Evolutionary conservation across 1,140 invertebrate species (phyloP).

Genomic region (Diabrotica undecimpunctata): DNA sequence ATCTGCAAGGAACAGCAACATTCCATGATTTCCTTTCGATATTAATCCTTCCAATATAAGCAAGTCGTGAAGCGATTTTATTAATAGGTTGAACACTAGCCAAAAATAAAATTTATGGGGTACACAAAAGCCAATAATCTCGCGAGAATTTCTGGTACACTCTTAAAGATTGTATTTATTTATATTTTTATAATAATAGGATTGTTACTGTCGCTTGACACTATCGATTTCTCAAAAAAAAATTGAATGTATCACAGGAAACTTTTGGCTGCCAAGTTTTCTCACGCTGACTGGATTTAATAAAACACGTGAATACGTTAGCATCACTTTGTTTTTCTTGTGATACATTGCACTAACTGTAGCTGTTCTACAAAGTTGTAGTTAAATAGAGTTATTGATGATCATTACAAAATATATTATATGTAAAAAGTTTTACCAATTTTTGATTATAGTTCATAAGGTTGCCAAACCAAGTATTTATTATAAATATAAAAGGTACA

Average conservation of each 20-base stretch:
- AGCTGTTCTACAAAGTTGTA: too few relatives aligned
- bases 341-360: too few relatives aligned
- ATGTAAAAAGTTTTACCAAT: too few relatives aligned
- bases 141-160: background rate
- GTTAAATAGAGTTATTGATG: too few relatives aligned
- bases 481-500: too few relatives aligned
- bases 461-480: too few relatives aligned
- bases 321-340: too few relatives aligned
- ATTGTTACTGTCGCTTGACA: background rate
- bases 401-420: too few relatives aligned
- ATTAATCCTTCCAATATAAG: too few relatives aligned
- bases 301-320: too few relatives aligned
- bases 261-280: background rate
- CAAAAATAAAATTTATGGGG: background rate
- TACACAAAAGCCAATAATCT: conserved; percentile 2
- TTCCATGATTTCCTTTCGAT: background rate
- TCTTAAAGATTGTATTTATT: background rate
- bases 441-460: too few relatives aligned
- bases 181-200: background rate
- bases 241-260: background rate
- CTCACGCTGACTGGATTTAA: too few relatives aligned
- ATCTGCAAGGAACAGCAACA: background rate
- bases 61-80: background rate
- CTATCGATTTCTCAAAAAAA: background rate
- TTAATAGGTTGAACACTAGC: background rate